Base-by-base conservation (phyloP, 2,113 vertebrate species). In the Archilochus colubris region DNA sequence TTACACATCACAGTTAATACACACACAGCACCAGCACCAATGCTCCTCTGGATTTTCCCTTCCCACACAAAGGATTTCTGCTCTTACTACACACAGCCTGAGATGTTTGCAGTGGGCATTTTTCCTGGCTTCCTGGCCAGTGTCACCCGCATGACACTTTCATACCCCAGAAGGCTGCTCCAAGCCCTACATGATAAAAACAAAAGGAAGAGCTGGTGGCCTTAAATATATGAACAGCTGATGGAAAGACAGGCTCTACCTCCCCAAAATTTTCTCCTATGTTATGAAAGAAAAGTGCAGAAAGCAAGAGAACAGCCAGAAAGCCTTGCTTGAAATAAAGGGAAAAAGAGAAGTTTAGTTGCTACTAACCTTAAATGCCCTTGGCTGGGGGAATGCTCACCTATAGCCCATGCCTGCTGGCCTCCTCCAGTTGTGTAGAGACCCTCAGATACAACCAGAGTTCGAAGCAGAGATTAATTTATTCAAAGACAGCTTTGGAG, bases 391-490 rank as follows among this genome's bases (percentile, higher is more conserved):
- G 2, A 8, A 7, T 7, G 8, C 22, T 69, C 64, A 74, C 23
- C 36, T 46, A 38, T 12, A 66, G 25, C 15, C 30, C 38, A 43
- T 12, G 31, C 64, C 1, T 0, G 17, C 21, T 54, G 46, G 17
- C 7, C 11, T 24, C 25, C 1, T 48, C 46, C 46, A 48, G 46
- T 7, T 2, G 1, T 54, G 15, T 21, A 33, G 70, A 59, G 50
- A 25, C 13, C 54, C 54, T 68, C 16, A 3, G 33, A 48, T 15
- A 18, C 0, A 4, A 12, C 24, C 3, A 1, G 33, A 44, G 28
- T 46, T 82, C 16, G 4, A 12, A 68, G 38, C 40, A 59, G 38
- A 51, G 31, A 14, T 12, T 3, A 55, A 16, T 74, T 74, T 70
- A 19, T 55, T 31, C 5, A 27, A 64, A 10, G 3, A 57, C 5